These are phyloP conservation scores for Colossoma macropomum DNA, from an alignment of 2,113 vertebrate genomes.

Conservation along the genomic window DNA sequence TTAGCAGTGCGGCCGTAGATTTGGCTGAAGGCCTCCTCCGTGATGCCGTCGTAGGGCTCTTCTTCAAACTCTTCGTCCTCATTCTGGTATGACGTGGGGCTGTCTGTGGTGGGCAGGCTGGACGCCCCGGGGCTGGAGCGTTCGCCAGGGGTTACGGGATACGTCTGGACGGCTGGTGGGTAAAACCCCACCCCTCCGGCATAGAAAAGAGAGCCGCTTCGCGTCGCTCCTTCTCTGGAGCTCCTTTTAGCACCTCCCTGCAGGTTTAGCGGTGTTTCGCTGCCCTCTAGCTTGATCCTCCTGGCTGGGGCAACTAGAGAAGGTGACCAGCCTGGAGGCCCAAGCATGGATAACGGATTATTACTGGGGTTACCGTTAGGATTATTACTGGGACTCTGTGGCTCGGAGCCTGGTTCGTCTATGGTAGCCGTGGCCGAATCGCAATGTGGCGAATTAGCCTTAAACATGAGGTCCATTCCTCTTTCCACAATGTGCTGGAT, in stretches of 20 bases:
- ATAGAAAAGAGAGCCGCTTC: conserved; percentile 70
- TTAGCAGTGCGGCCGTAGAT: conserved; percentile 88
- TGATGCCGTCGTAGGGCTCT: conserved; percentile 91
- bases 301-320: conserved; percentile 82
- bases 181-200: conserved; percentile 76
- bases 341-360: conserved; percentile 70
- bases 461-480: conserved; percentile 97
- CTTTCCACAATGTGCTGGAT: conserved; percentile 98
- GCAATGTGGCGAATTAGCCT: conserved; percentile 97
- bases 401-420: conserved; percentile 92
- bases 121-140: conserved; percentile 90
- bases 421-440: conserved; percentile 95
- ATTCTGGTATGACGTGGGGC: conserved; percentile 97
- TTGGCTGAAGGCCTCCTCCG: conserved; percentile 90
- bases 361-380: conserved; percentile 61
- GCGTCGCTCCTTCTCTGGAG: conserved; percentile 64
- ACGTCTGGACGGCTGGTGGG: conserved; percentile 78
- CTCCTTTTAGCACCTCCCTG: conserved; percentile 64
- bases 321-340: conserved; percentile 82
- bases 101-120: conserved; percentile 96
- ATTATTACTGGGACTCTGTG: conserved; percentile 89
- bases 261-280: conserved; percentile 75
- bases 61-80: conserved; percentile 97
- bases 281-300: conserved; percentile 90
- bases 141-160: conserved; percentile 73